phyloP scores from a whole-genome alignment of 2,797 vertebrate species.

The Schizopygopsis malacanthus region DNA sequence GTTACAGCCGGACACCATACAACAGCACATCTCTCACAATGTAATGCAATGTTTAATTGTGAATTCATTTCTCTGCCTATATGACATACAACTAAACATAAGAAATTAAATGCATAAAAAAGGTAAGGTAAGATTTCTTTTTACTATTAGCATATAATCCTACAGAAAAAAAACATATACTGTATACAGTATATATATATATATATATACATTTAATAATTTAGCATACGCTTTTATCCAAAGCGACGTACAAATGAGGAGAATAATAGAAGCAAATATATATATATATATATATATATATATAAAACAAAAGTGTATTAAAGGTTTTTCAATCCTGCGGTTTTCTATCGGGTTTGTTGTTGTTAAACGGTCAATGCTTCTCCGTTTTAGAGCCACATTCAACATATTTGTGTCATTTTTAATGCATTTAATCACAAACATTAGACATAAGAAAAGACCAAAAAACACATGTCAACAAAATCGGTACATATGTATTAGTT shows the following conservation, averaged over 20 bases:
- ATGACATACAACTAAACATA: neutral
- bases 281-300: too few species aligned
- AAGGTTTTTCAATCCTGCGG: neutral
- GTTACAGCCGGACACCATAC: constrained; percentile 28
- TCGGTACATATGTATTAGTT: neutral
- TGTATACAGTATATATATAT: too few species aligned
- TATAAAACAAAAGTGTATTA: neutral
- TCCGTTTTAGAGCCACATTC: too few species aligned
- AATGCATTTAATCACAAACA: neutral
- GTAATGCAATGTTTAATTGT: neutral
- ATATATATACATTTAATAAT: too few species aligned
- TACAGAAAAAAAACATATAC: too few species aligned
- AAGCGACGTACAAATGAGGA: too few species aligned
- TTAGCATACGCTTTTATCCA: too few species aligned
- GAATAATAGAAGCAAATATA: too few species aligned
- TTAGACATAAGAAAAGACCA: neutral
- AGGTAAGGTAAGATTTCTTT: too few species aligned
- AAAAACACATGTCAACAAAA: neutral
- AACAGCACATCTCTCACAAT: constrained; percentile 23
- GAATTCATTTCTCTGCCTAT: neutral
- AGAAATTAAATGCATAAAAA: neutral
- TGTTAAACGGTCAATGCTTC: neutral
- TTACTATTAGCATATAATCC: too few species aligned
- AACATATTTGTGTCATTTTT: neutral
- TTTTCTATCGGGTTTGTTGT: neutral